phyloP scores from a whole-genome alignment of 2,888 invertebrate species.

The Amphiduros pacificus region DNA sequence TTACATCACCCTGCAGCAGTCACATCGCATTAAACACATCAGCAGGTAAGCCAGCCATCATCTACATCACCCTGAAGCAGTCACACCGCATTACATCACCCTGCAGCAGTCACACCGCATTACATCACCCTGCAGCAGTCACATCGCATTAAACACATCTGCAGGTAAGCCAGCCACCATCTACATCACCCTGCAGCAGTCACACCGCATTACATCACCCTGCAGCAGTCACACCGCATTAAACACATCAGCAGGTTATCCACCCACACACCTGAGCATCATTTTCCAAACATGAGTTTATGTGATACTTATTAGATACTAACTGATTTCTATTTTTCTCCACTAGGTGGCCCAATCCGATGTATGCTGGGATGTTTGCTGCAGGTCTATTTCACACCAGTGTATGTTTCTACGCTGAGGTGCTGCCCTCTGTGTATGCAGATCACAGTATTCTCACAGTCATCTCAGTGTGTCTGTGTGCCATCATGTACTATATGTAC shows the following conservation, averaged over 20 bases:
- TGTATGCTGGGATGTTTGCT: conserved; percentile 49
- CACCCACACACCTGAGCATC: background rate
- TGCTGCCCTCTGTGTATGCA: no score
- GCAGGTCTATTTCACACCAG: conserved; percentile 51
- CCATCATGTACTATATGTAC: conserved; percentile 33
- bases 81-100: no score
- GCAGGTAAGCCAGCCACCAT: conserved; percentile 35
- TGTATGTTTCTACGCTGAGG: no score
- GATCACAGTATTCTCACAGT: no score
- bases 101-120: no score
- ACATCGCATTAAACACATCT: no score
- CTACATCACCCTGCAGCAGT: no score
- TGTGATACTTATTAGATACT: background rate
- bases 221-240: conserved; percentile 40
- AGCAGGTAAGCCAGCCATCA: conserved; percentile 9
- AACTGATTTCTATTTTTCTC: background rate
- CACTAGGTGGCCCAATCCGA: conserved; percentile 53
- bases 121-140: no score
- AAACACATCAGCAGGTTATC: conserved; percentile 45
- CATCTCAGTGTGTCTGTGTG: conserved; percentile 1
- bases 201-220: no score
- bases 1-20: no score
- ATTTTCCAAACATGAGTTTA: background rate
- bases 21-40: no score
- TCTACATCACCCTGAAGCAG: no score